Base-by-base conservation (phyloP, 1,140 invertebrate genomes). In the Leptinotarsa undecemlineata region DNA sequence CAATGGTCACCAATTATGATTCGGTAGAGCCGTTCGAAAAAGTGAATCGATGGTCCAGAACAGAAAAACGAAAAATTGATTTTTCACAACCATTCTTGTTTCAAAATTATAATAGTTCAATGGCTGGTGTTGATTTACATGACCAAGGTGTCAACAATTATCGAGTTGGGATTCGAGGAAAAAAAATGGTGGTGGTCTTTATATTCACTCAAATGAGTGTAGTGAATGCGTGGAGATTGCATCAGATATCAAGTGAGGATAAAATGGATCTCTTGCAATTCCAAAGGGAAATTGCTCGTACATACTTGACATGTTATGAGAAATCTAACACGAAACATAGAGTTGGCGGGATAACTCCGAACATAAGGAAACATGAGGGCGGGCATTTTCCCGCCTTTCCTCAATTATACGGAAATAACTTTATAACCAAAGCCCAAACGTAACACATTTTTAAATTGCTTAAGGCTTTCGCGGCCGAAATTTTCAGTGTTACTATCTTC, bases 1-100 rank as follows among this genome's bases (percentile, higher is more conserved):
- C 76, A 0, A 79, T 81, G 76, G 81, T 26, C 4, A 78, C 77
- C 3, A 78, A 82, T 57, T 78, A 66, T 62, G 78, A 81, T 48
- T 57, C 51, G 20, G 68, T 80, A 21, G 74, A 81, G 57, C 77
- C 77, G 14, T n/a, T 81, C 1, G 77, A 67, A 21, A 71, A 20
- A 51, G 76, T 77, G 1, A 79, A 77, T 71, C 48, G 77, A 15
- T 79, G 79, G 73, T 71, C 64, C 62, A 11, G 23, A 5, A n/a
- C 73, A 57, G 14, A 14, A 15, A 57, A 57, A n/a, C 11, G 15
- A 47, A 71, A 73, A 76, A 68, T 66, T 17, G 15, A 23, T n/a
- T 1, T 17, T 73, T 3, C 42, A 13, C 23, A 48, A 68, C 73
- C 19, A 72, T 67, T 21, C 19, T 17, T 23, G 4, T 57, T 15